Evolutionary conservation across 2,888 invertebrate genomes (phyloP), one percentile per base, ranked within the genome.

Genomic region (Liodrosophila aerea): DNA sequence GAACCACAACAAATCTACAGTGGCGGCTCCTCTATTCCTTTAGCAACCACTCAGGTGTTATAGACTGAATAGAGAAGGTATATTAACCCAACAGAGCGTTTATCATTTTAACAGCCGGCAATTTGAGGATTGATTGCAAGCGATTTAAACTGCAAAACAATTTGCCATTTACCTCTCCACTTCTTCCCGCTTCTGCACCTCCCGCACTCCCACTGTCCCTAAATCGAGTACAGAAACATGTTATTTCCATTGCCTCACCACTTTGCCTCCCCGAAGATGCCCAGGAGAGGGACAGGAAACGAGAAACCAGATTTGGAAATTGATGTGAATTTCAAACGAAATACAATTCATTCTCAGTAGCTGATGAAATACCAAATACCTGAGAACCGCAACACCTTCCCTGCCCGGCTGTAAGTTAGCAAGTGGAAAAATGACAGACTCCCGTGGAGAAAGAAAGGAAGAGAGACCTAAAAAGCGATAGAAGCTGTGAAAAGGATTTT

Each of bases 41-140:
- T n/a, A 29, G 18, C 18, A 45, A 30, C 31, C 11, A 9, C 16
- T 47, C 29, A 58, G 58, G 53, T 68, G 65, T 30, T 36, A 9
- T 11, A 4, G 34, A 40, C 47, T 30, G 37, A 63, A 65, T 36
- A n/a, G 9, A 53, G 5, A 22, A 22, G 52, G 57, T 57, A 65
- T 46, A 43, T 56, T 30, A 46, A 27, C 37, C 54, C 56, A 67
- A 56, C 49, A 50, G 46, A 65, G 41, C 62, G 64, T 84, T 76
- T 73, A 80, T 84, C 76, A 76, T 73, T 80, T 84, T 75, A 80
- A 80, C 69, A 76, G 76, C 58, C 56, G 27, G 73, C 73, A 68
- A 80, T 76, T 80, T 63, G 33, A 12, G 54, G 59, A 80, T 84
- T 83, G 84, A 84, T 73, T 57, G 76, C 63, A 60, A 64, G 45